Evolutionary conservation across 1,140 invertebrate species (phyloP).

Genomic region (Nasonia longicornis): DNA sequence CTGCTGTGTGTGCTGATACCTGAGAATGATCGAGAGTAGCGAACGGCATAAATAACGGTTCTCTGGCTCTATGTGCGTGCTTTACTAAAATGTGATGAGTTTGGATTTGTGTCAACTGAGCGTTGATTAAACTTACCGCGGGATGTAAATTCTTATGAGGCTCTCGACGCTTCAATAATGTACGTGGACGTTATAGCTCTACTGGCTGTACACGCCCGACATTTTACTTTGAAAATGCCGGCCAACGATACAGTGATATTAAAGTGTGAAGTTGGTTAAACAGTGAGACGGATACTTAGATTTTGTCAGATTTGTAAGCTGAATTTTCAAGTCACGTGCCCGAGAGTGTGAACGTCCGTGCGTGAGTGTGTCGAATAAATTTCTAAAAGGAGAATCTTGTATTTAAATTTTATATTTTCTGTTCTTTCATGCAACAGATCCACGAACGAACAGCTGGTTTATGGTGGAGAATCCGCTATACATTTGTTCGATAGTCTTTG

Average conservation of each 20-base stretch:
- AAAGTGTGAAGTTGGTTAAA: not conserved
- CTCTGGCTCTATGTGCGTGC: not conserved
- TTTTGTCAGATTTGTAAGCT: not conserved
- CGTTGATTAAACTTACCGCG: not conserved
- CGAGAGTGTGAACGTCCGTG: too few species aligned
- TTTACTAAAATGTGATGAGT: not conserved
- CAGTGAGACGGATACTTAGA: not conserved
- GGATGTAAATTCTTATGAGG: too few species aligned
- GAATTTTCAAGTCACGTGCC: not conserved
- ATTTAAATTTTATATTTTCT: not conserved
- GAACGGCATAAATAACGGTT: constrained; percentile 2
- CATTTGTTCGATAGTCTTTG: constrained; percentile 64
- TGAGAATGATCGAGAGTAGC: not conserved
- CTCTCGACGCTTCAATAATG: too few species aligned
- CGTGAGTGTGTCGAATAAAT: not conserved
- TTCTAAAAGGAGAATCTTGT: not conserved
- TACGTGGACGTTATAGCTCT: too few species aligned
- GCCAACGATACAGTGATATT: not conserved
- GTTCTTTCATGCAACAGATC: constrained; percentile 25
- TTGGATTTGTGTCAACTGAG: not conserved
- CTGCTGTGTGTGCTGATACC: not conserved
- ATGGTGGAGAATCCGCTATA: constrained; percentile 70
- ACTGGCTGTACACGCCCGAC: not conserved
- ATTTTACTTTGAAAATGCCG: not conserved
- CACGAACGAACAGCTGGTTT: constrained; percentile 70